Base-by-base conservation (phyloP, 2,113 vertebrate species). In the Saimiri boliviensis region DNA sequence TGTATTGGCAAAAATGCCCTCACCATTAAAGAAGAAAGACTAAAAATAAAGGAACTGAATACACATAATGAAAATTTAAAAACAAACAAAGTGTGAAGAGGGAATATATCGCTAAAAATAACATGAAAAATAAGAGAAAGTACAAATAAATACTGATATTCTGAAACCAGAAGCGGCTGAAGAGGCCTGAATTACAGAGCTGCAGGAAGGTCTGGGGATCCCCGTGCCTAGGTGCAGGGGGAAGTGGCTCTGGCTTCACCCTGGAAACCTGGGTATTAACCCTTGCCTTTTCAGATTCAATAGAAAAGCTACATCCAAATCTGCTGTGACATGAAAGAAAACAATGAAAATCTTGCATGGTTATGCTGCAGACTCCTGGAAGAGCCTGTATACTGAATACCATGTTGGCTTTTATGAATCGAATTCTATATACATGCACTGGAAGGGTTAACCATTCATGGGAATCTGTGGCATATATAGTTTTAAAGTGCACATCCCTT, bases 341-440 rank as follows among this genome's bases (percentile, higher is more conserved):
- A 60, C 35, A 49, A 21, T 16, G 3, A 30, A 54, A 47, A 19
- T 13, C 2, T 5, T 37, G 14, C 23, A 30, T 12, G 3, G 32
- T 52, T 47, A 9, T 17, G 23, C 40, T 14, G 4, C 30, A 35
- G 56, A 27, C 4, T 16, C 11, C 19, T 19, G 40, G 32, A 79
- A 56, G 10, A 56, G 47, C 8, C 16, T 17, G 4, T 17, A 4
- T 1, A 9, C 42, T 17, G 14, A 32, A 2, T 27, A 45, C 2
- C 47, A 27, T 12, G 32, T 14, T 45, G n/a, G 25, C 54, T 84
- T 77, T 21, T 30, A 40, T n/a, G 32, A 23, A 12, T 1, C 17
- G 7, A 6, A 8, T 19, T 37, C 52, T 25, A 0, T 0, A 1
- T 7, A 11, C 0, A 5, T 1, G 8, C 8, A 1, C 73, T 2